These are phyloP conservation scores for Tetrao urogallus DNA, from an alignment of 2,113 vertebrate species.

Conservation along the genomic window DNA sequence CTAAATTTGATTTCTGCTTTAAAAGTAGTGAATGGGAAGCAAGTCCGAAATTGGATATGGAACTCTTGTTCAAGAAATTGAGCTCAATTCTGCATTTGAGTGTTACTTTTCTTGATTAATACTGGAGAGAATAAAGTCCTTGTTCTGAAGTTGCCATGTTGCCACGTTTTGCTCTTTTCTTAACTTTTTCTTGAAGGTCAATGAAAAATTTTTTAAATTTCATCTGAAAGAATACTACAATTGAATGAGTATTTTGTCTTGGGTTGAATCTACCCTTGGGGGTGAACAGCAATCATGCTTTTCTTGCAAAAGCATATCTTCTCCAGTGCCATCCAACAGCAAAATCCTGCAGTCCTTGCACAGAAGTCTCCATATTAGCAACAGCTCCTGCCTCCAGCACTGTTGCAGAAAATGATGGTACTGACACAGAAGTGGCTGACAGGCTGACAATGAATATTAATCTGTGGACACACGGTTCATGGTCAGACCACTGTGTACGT, in stretches of 20 bases:
- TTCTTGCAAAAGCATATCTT: not conserved
- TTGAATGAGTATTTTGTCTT: not conserved
- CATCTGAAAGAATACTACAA: not conserved
- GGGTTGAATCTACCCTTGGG: not conserved
- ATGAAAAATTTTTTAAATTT: not conserved
- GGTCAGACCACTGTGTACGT: not conserved
- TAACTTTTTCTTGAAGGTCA: not conserved
- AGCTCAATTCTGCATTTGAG: not conserved
- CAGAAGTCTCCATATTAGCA: not conserved
- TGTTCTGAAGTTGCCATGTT: not conserved
- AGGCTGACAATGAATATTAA: slow-evolving; percentile 21
- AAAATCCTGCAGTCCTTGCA: not conserved
- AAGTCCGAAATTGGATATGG: not conserved
- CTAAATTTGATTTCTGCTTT: not conserved
- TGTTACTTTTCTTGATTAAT: not conserved
- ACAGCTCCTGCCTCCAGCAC: not conserved
- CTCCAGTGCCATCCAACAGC: not conserved
- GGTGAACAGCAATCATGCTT: not conserved
- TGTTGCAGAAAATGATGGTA: not conserved
- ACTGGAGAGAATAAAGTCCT: not conserved
- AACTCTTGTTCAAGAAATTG: not conserved
- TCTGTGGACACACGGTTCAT: not conserved
- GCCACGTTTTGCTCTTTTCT: not conserved
- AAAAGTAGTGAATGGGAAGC: not conserved
- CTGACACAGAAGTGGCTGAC: slow-evolving; percentile 39